Evolutionary conservation across 2,113 vertebrate genomes (phyloP), one percentile per base, ranked within the genome.

Genomic region (Actenoides lindsayi): DNA sequence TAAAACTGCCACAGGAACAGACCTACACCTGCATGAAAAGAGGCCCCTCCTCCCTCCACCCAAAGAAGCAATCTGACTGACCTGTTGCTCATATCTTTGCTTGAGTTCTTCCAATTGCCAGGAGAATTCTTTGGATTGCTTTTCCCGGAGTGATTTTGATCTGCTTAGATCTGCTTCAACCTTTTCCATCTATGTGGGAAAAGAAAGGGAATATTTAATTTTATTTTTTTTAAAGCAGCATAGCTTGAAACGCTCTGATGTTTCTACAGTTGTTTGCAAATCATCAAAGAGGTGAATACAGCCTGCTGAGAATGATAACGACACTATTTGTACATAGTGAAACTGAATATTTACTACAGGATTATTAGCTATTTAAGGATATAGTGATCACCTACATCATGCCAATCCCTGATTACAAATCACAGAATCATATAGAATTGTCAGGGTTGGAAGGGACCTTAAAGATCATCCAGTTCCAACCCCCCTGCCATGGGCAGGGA

Each of bases 101-200:
- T 98, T 98, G 53, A 99, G 95, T 11, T 98, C 98, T 27, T 99
- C 98, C n/a, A 99, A 91, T 67, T 99, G 99, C 94, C 98, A 93
- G 11, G 98, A 96, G 96, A 98, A 99, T 91, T 99, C 99, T 91
- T 98, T 98, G 44, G 98, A 98, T 89, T 99, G 99, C 68, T 98
- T 99, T 96, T 99, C 99, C 84, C 99, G 98, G 20, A 99, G 98
- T 33, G 96, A 98, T 98, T 99, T 99, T 92, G 99, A 99, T 94
- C 96, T 98, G 76, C 93, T 98, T 87, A 99, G 98, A 97, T 99
- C 99, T 83, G 98, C 98, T 97, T 99, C 99, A 54, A 99, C 99
- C 83, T 98, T 99, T 97, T 98, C 98, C 98, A 99, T 99, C 99
- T 99, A 95, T 57, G 97, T 83, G 97, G 87, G 33, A 94, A 96